Conservation (phyloP, 35 echinoderm and acorn worm species). For the Acanthaster planci region DNA sequence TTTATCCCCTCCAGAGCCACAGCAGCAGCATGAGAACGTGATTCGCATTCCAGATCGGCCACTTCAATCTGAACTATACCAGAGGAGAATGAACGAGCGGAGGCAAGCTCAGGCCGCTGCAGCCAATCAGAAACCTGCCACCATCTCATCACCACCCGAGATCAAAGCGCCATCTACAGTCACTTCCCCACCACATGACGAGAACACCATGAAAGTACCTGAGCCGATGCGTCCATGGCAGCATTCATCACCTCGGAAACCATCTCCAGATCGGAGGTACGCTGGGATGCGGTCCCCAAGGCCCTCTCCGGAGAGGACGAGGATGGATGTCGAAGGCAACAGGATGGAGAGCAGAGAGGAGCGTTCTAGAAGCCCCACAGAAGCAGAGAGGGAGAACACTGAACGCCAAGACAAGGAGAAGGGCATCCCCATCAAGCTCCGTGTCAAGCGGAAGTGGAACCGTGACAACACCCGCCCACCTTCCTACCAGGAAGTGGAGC, state of each 20-base stretch:
- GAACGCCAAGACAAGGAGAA: conserved; percentile 25
- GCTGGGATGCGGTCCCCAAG: not conserved
- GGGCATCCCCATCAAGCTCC: conserved; percentile 87
- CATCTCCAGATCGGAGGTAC: not conserved
- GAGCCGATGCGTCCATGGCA: conserved; percentile 8
- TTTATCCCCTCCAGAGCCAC: conserved; percentile 45
- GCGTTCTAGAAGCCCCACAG: not conserved
- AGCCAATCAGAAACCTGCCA: conserved; percentile 13
- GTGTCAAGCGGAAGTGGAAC: conserved; percentile 96
- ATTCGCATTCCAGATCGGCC: conserved; percentile 85
- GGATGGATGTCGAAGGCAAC: conserved; percentile 5
- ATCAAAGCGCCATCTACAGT: not conserved
- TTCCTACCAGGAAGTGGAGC: conserved; percentile 74
- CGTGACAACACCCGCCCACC: conserved; percentile 74
- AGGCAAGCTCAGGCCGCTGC: conserved; percentile 52
- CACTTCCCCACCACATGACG: not conserved
- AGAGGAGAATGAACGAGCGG: conserved; percentile 75
- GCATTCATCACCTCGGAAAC: not conserved
- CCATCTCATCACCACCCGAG: conserved; percentile 3
- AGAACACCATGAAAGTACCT: conserved; percentile 7
- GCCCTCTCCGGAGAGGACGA: not conserved
- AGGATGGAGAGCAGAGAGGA: not conserved
- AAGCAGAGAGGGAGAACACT: not conserved
- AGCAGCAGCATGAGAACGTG: conserved; percentile 36
- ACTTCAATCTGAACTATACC: conserved; percentile 79